phyloP scores from a whole-genome alignment of 2,113 vertebrate species.

The human (Homo sapiens) region DNA sequence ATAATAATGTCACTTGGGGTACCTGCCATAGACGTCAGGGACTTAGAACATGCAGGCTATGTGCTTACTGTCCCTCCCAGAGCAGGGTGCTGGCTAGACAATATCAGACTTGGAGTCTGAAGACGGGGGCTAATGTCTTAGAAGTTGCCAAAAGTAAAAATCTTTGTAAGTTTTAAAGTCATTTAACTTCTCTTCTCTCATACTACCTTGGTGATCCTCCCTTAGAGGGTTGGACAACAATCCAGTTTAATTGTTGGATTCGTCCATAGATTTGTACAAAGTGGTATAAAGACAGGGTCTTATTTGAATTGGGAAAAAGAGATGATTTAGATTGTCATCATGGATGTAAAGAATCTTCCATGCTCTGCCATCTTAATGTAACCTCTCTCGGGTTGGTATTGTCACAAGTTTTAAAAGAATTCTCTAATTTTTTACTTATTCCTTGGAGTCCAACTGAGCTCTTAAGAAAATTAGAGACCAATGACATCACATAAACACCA shows the following conservation, averaged over 20 bases:
- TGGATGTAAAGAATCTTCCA: not conserved
- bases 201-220: not conserved
- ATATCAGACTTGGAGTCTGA: not conserved
- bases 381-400: not conserved
- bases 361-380: not conserved
- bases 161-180: not conserved
- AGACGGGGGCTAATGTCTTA: not conserved
- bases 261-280: conserved; percentile 1
- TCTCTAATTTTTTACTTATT: not conserved
- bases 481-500: not conserved
- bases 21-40: not conserved
- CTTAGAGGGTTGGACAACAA: not conserved
- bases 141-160: not conserved
- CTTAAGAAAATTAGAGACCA: conserved; percentile 35
- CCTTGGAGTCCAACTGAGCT: not conserved
- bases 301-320: not conserved
- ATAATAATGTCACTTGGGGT: not conserved
- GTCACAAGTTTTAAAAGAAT: not conserved
- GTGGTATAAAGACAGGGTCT: not conserved
- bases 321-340: not conserved
- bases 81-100: not conserved
- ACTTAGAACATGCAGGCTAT: accelerated
- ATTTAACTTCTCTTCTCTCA: not conserved
- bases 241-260: not conserved
- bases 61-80: not conserved